Evolutionary conservation across 2,888 invertebrate genomes (phyloP).

Genomic region (Acleris laterana): DNA sequence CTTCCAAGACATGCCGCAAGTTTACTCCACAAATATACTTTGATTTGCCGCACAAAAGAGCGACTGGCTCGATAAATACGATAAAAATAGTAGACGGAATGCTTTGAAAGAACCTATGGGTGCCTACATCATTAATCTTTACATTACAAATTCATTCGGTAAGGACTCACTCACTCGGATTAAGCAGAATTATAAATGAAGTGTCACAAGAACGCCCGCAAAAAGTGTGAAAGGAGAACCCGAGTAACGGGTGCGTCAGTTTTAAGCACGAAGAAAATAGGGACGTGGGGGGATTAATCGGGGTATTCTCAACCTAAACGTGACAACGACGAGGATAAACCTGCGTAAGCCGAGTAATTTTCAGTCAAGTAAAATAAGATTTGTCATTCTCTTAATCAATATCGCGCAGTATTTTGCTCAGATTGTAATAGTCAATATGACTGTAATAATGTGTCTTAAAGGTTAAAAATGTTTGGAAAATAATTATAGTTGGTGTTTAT

Average conservation of each 20-base stretch:
- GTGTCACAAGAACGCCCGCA: constrained; percentile 74
- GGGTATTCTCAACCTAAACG: constrained; percentile 57
- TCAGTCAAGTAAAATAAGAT: constrained; percentile 38
- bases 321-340: constrained; percentile 48
- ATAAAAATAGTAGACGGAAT: constrained; percentile 57
- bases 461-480: too few species aligned
- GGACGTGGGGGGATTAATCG: constrained; percentile 57
- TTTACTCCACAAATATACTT: constrained; percentile 31
- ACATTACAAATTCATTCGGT: constrained; percentile 82
- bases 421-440: not conserved
- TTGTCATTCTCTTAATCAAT: constrained; percentile 15
- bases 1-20: constrained; percentile 1
- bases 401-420: not conserved
- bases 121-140: constrained; percentile 76
- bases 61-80: constrained; percentile 59
- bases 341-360: constrained; percentile 38
- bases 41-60: constrained; percentile 50
- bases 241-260: constrained; percentile 63
- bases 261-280: constrained; percentile 70
- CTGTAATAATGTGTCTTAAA: not conserved
- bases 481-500: too few species aligned
- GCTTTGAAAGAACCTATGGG: constrained; percentile 58
- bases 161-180: constrained; percentile 81
- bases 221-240: constrained; percentile 74
- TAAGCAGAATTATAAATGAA: constrained; percentile 83